These are phyloP conservation scores for Tyrannus savana DNA, from an alignment of 2,113 vertebrate genomes.

Conservation along the genomic window DNA sequence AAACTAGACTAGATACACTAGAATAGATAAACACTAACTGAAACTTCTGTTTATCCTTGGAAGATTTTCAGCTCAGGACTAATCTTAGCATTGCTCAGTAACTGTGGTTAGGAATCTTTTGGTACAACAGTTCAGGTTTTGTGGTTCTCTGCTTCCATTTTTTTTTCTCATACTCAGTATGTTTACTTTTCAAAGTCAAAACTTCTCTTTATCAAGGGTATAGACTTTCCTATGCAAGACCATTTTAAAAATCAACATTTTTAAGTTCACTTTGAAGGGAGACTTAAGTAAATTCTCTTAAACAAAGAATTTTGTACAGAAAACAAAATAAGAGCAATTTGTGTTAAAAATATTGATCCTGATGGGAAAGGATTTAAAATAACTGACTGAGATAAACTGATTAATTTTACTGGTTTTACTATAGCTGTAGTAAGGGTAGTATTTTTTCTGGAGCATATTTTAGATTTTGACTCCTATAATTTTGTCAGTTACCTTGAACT, in stretches of 20 bases:
- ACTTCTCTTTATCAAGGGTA: neutral
- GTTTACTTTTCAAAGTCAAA: neutral
- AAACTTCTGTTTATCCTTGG: neutral
- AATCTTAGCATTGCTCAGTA: neutral
- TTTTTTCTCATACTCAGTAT: neutral
- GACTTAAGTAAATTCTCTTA: neutral
- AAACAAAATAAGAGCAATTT: neutral
- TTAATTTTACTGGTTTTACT: neutral
- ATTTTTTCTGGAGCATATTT: neutral
- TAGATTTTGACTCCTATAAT: neutral
- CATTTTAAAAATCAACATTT: neutral
- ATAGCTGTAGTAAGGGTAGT: rapidly evolving
- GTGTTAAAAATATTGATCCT: neutral
- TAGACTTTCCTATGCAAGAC: neutral
- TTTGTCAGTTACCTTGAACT: neutral
- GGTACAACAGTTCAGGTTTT: neutral
- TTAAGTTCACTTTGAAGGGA: neutral
- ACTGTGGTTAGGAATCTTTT: neutral
- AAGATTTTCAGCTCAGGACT: neutral
- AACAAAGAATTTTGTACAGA: neutral
- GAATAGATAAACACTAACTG: neutral
- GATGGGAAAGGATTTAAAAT: neutral
- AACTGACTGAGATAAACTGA: neutral
- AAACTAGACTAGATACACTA: neutral
- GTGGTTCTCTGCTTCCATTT: neutral